Evolutionary conservation across 2,113 vertebrate genomes (phyloP).

Genomic region (Pterocles gutturalis): DNA sequence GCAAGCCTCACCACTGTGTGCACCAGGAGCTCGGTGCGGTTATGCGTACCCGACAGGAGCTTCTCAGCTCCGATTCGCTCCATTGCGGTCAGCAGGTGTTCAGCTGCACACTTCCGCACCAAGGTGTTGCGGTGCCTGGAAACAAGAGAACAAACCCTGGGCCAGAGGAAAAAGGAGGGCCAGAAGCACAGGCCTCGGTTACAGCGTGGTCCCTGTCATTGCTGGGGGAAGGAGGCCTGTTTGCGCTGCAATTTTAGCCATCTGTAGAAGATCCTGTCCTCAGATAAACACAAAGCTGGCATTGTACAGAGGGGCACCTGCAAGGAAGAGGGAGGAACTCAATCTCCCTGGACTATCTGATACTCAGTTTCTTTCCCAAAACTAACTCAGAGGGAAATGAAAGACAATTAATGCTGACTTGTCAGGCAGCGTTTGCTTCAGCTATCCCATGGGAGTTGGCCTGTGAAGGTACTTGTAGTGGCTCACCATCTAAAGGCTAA

Average conservation of each 20-base stretch:
- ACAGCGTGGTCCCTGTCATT: not conserved
- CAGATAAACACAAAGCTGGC: not conserved
- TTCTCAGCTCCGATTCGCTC: conserved; percentile 47
- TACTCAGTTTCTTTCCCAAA: not conserved
- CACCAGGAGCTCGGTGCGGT: conserved; percentile 37
- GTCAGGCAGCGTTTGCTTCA: not conserved
- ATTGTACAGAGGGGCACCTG: not conserved
- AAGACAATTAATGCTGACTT: not conserved
- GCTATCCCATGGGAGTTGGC: not conserved
- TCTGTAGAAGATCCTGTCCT: not conserved
- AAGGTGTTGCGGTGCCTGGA: conserved; percentile 64
- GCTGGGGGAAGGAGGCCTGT: not conserved
- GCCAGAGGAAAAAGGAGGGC: not conserved
- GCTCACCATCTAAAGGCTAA: not conserved
- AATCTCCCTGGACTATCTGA: not conserved
- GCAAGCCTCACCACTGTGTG: conserved; percentile 57
- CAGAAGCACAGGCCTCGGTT: not conserved
- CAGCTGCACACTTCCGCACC: conserved; percentile 62
- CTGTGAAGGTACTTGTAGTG: not conserved
- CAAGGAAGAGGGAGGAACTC: not conserved
- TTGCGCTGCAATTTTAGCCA: rapidly evolving
- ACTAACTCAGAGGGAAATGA: not conserved
- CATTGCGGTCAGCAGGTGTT: conserved; percentile 49
- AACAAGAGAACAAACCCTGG: not conserved
- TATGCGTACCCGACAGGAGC: conserved; percentile 41